Conservation (phyloP, 2,113 vertebrate species). For the Pluvialis apricaria region DNA sequence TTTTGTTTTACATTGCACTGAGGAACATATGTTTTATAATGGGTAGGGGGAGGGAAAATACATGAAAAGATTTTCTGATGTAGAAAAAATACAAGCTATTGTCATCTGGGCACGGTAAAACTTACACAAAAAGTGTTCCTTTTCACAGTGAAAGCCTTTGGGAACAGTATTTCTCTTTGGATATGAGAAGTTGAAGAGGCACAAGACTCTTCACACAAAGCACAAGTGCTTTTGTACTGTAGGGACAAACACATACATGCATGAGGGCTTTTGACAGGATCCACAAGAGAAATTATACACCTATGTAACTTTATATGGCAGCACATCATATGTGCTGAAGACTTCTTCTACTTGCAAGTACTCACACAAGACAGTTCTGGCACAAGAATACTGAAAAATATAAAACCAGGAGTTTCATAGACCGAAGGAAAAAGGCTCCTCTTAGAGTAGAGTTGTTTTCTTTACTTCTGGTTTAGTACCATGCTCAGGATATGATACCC, state of each 20-base stretch:
- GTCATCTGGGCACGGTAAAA: not conserved
- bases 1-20: not conserved
- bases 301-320: not conserved
- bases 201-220: not conserved
- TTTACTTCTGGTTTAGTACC: not conserved
- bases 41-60: not conserved
- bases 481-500: not conserved
- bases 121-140: not conserved
- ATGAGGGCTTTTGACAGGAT: not conserved
- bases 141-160: not conserved
- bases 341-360: not conserved
- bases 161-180: not conserved
- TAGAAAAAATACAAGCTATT: not conserved
- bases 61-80: constrained; percentile 4
- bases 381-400: not conserved
- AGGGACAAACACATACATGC: not conserved
- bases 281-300: not conserved
- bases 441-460: not conserved
- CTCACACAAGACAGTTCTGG: not conserved
- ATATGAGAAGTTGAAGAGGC: not conserved
- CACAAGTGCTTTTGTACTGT: not conserved
- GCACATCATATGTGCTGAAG: not conserved
- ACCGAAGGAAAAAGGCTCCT: not conserved
- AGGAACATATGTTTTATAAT: not conserved
- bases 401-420: not conserved